These are phyloP conservation scores for Parasteatoda lunata DNA, from an alignment of 2,888 invertebrate genomes.

Conservation along the genomic window DNA sequence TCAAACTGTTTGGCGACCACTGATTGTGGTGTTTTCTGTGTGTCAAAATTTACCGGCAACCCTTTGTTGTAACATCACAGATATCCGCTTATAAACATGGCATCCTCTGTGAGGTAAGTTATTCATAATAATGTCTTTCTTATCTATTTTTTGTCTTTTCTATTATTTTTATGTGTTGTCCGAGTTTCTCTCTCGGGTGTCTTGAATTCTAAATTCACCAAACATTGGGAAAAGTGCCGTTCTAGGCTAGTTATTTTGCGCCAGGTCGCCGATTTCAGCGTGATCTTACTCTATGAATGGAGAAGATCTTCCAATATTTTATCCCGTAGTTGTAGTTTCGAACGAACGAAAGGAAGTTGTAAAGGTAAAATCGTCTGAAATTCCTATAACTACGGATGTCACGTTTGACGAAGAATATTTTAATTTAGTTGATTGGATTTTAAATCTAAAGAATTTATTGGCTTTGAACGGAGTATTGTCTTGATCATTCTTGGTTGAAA, in stretches of 20 bases:
- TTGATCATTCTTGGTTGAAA: too few species aligned
- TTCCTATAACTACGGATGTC: constrained; percentile 59
- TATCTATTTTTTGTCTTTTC: not conserved
- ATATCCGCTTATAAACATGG: constrained; percentile 65
- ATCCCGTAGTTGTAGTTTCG: constrained; percentile 39
- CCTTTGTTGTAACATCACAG: constrained; percentile 46
- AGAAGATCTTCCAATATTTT: constrained; percentile 8
- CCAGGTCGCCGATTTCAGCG: not conserved
- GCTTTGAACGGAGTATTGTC: not conserved
- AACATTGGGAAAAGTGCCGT: not conserved
- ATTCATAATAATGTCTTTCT: constrained; percentile 22
- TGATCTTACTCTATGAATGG: constrained; percentile 31
- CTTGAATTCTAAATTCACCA: not conserved
- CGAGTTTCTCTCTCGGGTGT: not conserved
- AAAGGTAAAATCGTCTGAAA: constrained; percentile 33
- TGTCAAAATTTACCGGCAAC: constrained; percentile 31
- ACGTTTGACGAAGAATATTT: constrained; percentile 36
- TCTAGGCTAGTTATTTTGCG: not conserved
- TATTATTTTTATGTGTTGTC: not conserved
- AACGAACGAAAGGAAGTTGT: constrained; percentile 41
- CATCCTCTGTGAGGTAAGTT: constrained; percentile 62
- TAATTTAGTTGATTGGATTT: constrained; percentile 20
- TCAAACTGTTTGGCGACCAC: constrained; percentile 8
- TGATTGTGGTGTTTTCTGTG: constrained; percentile 11
- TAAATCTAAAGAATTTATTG: not conserved